A percentile compares a stretch with the other conserved stretches of the same genome.
These are phyloP conservation scores for Melanotaenia maccullochi DNA, from an alignment of 2,797 vertebrate species.

Conservation along the genomic window DNA sequence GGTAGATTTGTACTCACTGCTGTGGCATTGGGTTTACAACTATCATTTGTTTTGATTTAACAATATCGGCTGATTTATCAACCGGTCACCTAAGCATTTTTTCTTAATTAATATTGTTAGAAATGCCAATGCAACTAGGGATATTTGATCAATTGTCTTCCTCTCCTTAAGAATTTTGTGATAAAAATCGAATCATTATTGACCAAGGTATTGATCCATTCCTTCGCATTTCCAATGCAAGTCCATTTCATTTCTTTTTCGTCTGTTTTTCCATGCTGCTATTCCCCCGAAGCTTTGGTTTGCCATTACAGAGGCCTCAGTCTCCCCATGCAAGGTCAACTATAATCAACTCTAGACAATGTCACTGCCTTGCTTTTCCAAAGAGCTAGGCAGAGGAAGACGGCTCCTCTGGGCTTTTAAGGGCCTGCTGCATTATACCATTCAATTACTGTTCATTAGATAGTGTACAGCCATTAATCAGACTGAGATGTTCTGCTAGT, in stretches of 20 bases:
- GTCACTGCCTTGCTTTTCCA: conserved; percentile 73
- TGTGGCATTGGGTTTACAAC: conserved; percentile 69
- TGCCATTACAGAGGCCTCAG: conserved; percentile 77
- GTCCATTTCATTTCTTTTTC: conserved; percentile 80
- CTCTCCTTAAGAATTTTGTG: conserved; percentile 83
- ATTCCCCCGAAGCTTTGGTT: conserved; percentile 73
- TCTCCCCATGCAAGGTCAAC: conserved; percentile 82
- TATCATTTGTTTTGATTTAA: conserved; percentile 84
- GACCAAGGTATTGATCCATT: conserved; percentile 82
- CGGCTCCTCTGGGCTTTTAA: conserved; percentile 77
- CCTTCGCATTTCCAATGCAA: conserved; percentile 73
- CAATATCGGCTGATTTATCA: conserved; percentile 79
- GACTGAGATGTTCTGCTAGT: conserved; percentile 79
- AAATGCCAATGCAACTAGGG: conserved; percentile 81
- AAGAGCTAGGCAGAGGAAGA: conserved; percentile 58
- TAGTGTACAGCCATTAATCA: conserved; percentile 83
- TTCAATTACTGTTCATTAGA: conserved; percentile 88
- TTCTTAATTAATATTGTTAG: conserved; percentile 89
- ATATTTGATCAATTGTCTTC: conserved; percentile 85
- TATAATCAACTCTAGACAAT: conserved; percentile 81
- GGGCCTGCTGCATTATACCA: conserved; percentile 79
- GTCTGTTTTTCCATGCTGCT: conserved; percentile 74
- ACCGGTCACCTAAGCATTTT: conserved; percentile 82
- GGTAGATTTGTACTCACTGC: conserved; percentile 59
- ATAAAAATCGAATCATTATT: conserved; percentile 85